Evolutionary conservation across 2,797 vertebrate genomes (phyloP).

Genomic region (Setipinna tenuifilis): DNA sequence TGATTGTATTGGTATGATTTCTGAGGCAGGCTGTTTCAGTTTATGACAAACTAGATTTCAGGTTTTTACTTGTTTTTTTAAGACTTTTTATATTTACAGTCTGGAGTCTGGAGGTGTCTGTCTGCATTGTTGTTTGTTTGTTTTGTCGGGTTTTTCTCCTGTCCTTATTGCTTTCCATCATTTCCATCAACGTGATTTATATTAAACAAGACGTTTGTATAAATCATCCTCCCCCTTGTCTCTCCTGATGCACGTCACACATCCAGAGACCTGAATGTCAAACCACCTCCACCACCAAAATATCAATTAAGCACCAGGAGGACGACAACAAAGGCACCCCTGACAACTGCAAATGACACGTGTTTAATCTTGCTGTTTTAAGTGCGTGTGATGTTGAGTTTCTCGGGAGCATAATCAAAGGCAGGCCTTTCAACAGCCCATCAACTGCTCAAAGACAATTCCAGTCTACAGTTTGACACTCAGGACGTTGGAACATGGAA

Average conservation of each 20-base stretch:
- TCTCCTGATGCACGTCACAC: not conserved
- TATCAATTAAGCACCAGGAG: slow-evolving; percentile 70
- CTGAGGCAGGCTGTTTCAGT: not conserved
- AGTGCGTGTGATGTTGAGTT: slow-evolving; percentile 69
- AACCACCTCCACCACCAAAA: not conserved
- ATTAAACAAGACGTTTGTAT: not conserved
- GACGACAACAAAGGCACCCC: slow-evolving; percentile 69
- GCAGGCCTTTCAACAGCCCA: slow-evolving; percentile 69
- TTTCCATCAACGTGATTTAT: slow-evolving; percentile 24
- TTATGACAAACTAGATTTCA: not conserved
- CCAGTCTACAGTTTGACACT: slow-evolving; percentile 68
- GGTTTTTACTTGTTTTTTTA: not conserved
- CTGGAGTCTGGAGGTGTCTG: not conserved
- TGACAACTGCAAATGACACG: slow-evolving; percentile 71
- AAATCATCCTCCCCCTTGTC: not conserved
- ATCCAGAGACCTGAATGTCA: not conserved
- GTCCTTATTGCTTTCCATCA: slow-evolving; percentile 15
- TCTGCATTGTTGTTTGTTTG: not conserved
- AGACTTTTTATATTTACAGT: not conserved
- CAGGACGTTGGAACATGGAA: slow-evolving; percentile 67
- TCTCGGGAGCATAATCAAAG: slow-evolving; percentile 72
- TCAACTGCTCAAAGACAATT: slow-evolving; percentile 73
- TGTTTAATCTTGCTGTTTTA: slow-evolving; percentile 75
- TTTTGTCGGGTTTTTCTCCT: not conserved
- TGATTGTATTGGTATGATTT: too few species aligned